Evolutionary conservation across 2,888 invertebrate species (phyloP), one percentile per base, ranked within the genome.

Genomic region (Sphaerolaimus hirsutus): DNA sequence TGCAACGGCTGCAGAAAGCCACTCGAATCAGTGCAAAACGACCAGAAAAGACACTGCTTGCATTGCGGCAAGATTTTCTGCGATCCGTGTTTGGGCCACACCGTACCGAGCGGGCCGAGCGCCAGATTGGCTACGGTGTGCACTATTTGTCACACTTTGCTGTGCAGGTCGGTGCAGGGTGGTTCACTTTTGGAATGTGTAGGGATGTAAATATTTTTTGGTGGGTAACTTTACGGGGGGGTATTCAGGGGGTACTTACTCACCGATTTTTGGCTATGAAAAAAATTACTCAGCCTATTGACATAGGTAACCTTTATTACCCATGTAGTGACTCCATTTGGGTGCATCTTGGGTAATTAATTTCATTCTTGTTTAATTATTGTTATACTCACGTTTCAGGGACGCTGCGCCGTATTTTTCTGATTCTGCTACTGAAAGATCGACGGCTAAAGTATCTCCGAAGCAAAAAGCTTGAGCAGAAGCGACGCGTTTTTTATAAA

Each of bases 101-200:
- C 72, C 41, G 86, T 97, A 55, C 72, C 76, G 56, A 75, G 77
- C 56, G 93, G 93, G 37, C 87, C 87, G 52, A 77, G 81, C 57
- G 74, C 76, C 55, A 72, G 78, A 55, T 77, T 78, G 38, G 81
- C 86, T 48, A 78, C 78, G 64, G 93, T 97, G 53, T 97, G 97
- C 72, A 77, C 81, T 66, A 84, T 93, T 49, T 97, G 93, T 71
- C 86, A 91, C 72, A 97, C 93, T 44, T 74, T 97, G 61, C 76
- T 97, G 64, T 84, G 68, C 44, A 45, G 53, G 52, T 44, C 7
- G 10, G 41, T 37, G 10, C 32, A 32, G 17, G 10, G 10, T 32
- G 32, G 32, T 17, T 32, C 10, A 32, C 10, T 32, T 32, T 32
- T 17, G 32, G 32, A 10, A 12, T 37, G 10, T 14, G 37, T 37